These are phyloP conservation scores for Penelope pileata DNA, from an alignment of 2,113 vertebrate genomes.

Conservation along the genomic window DNA sequence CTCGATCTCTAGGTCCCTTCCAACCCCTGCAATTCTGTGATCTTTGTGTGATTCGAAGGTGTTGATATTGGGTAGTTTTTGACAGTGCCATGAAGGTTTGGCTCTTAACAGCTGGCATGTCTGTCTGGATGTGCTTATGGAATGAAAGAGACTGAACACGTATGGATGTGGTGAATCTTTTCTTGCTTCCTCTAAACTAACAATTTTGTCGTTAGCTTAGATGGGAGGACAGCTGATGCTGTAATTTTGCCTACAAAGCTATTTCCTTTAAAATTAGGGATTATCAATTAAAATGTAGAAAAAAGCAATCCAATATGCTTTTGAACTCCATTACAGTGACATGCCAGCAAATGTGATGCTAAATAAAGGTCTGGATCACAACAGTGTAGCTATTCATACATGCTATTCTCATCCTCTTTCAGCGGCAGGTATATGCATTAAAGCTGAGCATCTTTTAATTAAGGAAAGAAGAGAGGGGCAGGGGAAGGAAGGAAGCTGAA, in stretches of 20 bases:
- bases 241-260: not conserved
- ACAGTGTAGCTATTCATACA: not conserved
- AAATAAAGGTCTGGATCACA: slow-evolving; percentile 12
- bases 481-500: not conserved
- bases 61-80: not conserved
- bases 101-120: not conserved
- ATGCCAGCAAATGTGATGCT: not conserved
- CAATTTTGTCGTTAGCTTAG: not conserved
- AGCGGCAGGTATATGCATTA: not conserved
- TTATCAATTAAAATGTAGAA: not conserved
- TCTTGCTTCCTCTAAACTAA: not conserved
- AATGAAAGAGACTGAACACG: not conserved
- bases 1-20: too few species aligned
- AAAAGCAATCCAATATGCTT: not conserved
- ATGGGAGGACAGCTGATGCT: not conserved
- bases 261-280: not conserved
- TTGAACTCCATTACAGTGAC: not conserved
- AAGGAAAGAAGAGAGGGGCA: not conserved
- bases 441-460: not conserved
- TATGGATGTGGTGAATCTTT: not conserved
- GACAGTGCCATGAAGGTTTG: fast-evolving
- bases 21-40: too few species aligned
- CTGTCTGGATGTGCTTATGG: not conserved
- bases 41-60: too few species aligned
- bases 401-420: not conserved